Evolutionary conservation across 2,113 vertebrate species (phyloP).

Genomic region (Gobius niger): DNA sequence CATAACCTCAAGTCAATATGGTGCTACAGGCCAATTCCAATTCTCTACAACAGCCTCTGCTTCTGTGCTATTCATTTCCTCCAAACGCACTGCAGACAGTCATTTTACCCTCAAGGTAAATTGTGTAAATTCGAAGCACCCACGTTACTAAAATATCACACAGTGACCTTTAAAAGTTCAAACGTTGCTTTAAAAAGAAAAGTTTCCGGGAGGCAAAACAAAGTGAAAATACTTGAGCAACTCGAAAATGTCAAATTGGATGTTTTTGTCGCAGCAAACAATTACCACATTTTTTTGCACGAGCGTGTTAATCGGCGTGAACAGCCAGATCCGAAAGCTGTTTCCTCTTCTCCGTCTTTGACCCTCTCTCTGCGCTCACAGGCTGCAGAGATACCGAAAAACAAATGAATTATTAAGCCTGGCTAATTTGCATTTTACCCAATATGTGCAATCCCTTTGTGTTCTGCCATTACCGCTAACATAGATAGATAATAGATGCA

Average conservation of each 20-base stretch:
- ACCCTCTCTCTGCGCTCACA: slow-evolving; percentile 31
- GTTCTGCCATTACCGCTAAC: slow-evolving; percentile 28
- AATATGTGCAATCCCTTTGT: slow-evolving; percentile 35
- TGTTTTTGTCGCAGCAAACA: slow-evolving; percentile 34
- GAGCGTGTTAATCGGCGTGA: slow-evolving; percentile 22
- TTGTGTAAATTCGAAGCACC: slow-evolving; percentile 33
- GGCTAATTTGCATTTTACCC: slow-evolving; percentile 37
- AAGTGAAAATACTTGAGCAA: not conserved
- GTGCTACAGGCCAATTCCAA: too few relatives aligned
- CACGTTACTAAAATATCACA: slow-evolving; percentile 51
- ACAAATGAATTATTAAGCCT: slow-evolving; percentile 45
- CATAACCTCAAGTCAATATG: too few relatives aligned
- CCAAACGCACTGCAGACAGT: slow-evolving; percentile 9
- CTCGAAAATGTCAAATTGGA: not conserved
- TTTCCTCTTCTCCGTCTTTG: slow-evolving; percentile 10
- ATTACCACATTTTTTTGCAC: slow-evolving; percentile 31
- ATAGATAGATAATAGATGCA: slow-evolving; percentile 24
- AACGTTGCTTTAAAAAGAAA: slow-evolving; percentile 27
- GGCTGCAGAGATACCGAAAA: slow-evolving; percentile 39
- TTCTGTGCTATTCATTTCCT: too few relatives aligned
- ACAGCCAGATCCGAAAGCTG: slow-evolving; percentile 7
- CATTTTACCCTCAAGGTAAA: slow-evolving; percentile 2
- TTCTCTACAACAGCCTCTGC: too few relatives aligned
- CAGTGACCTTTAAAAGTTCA: slow-evolving; percentile 39
- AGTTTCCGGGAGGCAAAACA: slow-evolving; percentile 2